Conservation (phyloP, 2,113 vertebrate species). For the Canis aureus region DNA sequence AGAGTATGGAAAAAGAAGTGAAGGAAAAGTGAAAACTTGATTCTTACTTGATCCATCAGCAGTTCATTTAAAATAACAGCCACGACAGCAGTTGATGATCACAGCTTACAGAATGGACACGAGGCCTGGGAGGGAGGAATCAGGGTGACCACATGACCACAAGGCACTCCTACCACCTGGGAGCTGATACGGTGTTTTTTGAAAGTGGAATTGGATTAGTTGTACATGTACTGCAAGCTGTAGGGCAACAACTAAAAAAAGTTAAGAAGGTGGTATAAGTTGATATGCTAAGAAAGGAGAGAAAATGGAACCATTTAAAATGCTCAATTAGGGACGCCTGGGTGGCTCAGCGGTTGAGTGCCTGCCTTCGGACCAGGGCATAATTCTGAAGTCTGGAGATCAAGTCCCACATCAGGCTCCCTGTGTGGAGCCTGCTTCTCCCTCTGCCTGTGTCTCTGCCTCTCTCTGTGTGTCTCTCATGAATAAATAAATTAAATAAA, state of each 20-base stretch:
- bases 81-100: accelerated
- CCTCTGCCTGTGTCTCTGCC: too few relatives aligned
- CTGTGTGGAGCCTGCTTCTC: too few relatives aligned
- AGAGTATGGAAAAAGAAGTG: not conserved
- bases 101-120: not conserved
- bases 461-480: too few relatives aligned
- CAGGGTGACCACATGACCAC: accelerated
- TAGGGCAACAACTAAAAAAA: not conserved
- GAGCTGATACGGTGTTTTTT: accelerated
- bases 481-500: too few relatives aligned
- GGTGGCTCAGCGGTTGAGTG: too few relatives aligned
- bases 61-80: not conserved
- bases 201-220: not conserved
- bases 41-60: not conserved
- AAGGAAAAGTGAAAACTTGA: not conserved
- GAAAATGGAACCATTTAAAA: not conserved
- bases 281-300: not conserved
- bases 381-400: too few relatives aligned
- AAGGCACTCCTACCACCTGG: too few relatives aligned
- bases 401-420: too few relatives aligned
- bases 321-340: not conserved
- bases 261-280: not conserved
- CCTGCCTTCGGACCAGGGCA: too few relatives aligned
- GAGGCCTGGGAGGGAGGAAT: not conserved
- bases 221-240: not conserved